phyloP scores from a whole-genome alignment of 2,797 vertebrate species.

The Crenichthys baileyi region DNA sequence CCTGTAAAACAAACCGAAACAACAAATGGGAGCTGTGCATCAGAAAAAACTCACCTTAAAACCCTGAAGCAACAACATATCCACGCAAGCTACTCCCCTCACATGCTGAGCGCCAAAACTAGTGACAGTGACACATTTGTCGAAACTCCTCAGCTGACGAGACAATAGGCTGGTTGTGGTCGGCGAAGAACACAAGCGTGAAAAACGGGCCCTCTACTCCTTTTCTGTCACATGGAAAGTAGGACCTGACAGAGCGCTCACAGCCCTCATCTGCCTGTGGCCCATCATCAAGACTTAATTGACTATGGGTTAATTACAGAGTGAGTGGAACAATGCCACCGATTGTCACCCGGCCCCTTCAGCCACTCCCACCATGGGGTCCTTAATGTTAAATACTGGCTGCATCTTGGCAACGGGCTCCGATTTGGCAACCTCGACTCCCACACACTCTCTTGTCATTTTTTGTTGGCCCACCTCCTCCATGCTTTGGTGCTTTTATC shows the following conservation, averaged over 20 bases:
- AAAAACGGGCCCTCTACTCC: conserved; percentile 54
- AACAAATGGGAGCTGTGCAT: conserved; percentile 1
- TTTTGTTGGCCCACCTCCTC: conserved; percentile 59
- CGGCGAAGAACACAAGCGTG: conserved; percentile 31
- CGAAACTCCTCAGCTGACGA: conserved; percentile 39
- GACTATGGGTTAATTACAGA: conserved; percentile 78
- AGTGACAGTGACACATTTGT: conserved; percentile 50
- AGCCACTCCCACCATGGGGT: conserved; percentile 71
- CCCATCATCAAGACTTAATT: conserved; percentile 72
- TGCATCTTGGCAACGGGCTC: conserved; percentile 59
- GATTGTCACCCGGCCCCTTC: conserved; percentile 69
- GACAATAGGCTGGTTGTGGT: conserved; percentile 48
- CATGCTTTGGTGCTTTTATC: conserved; percentile 50
- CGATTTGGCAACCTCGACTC: conserved; percentile 72
- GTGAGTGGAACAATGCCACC: conserved; percentile 56
- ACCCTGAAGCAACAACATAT: conserved; percentile 15
- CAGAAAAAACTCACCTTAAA: conserved; percentile 24
- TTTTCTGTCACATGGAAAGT: conserved; percentile 47
- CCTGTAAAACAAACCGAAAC: conserved; percentile 76
- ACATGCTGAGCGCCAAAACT: conserved; percentile 13
- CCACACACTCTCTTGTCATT: conserved; percentile 65
- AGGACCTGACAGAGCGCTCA: conserved; percentile 62
- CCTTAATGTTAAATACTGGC: conserved; percentile 78
- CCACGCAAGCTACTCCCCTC: neutral
- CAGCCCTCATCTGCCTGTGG: conserved; percentile 57